Conservation (phyloP, 2,888 invertebrate genomes). For the Cerastoderma edule region DNA sequence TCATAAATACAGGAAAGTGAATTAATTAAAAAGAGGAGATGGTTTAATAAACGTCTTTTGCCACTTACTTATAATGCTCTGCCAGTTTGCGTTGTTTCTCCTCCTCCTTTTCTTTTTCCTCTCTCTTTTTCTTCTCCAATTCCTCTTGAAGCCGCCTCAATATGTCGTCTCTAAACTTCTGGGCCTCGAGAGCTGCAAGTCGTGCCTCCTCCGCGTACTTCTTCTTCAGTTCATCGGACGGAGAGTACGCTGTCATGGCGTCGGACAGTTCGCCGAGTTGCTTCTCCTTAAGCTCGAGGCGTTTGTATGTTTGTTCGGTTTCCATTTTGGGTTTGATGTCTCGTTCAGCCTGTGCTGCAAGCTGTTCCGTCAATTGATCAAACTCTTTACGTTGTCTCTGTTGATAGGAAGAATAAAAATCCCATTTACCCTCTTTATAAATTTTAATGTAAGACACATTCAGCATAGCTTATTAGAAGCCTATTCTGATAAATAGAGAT, state of each 20-base stretch:
- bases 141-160: conserved; percentile 75
- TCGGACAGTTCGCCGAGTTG: conserved; percentile 79
- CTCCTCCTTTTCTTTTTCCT: conserved; percentile 71
- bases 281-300: conserved; percentile 79
- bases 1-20: too few species aligned
- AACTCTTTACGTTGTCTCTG: conserved; percentile 78
- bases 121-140: conserved; percentile 71
- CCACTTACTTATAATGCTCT: conserved; percentile 70
- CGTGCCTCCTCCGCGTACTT: conserved; percentile 77
- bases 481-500: too few species aligned
- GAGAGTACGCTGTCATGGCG: conserved; percentile 77
- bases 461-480: too few species aligned
- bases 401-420: conserved; percentile 14
- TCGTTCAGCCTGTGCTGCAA: conserved; percentile 71
- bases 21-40: too few species aligned
- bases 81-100: conserved; percentile 72
- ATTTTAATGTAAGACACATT: too few species aligned
- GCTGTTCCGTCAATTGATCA: conserved; percentile 75
- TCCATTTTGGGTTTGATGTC: conserved; percentile 74
- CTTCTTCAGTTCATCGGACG: conserved; percentile 73
- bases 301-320: conserved; percentile 72
- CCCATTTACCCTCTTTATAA: too few species aligned
- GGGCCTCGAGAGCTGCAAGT: conserved; percentile 69
- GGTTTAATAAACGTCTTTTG: too few species aligned
- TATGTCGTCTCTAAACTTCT: conserved; percentile 69